Base-by-base conservation (phyloP, 2,888 invertebrate genomes). In the Drosophila prolongata region DNA sequence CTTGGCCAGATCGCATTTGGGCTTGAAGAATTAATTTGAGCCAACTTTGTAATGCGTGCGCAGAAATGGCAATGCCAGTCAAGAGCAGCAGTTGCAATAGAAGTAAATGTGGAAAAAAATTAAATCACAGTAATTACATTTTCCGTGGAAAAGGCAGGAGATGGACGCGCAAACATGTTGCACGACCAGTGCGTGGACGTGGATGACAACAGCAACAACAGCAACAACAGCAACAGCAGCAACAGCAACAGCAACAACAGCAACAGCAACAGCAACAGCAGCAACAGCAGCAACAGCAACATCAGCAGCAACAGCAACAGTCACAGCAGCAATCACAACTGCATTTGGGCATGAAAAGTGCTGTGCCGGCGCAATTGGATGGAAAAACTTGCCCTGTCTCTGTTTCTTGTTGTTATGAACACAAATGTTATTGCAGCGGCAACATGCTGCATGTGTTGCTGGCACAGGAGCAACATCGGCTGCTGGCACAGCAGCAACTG, bases 271-370 rank as follows among this genome's bases (percentile, higher is more conserved):
- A 53, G 37, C 58, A 40, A 1, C 1, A 1, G 34, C 40, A 34
- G 72, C 70, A 61, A 52, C 53, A 75, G 71, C 54, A 42, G 30
- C 49, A 46, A 40, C 62, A 55, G 30, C 49, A 46, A 40, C 62
- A 55, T 37, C 72, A 35, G 30, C 60, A 16, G 38, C 65, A 53
- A 42, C 60, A 58, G 46, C 58, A 61, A 44, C 79, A 49, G 40
- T 16, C n/a, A 8, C 35, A 37, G 75, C 79, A 78, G 54, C 62
- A 60, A 64, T 47, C 56, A 67, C 68, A 57, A 66, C 80, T 77
- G 80, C 82, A 76, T 79, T 78, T 84, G 84, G 85, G 76, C 79
- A 80, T 84, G 77, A 84, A 81, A 84, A 81, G 70, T 71, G 71
- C 73, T 71, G 71, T 55, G 76, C 70, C 76, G 78, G 75, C 78